phyloP scores from a whole-genome alignment of 2,888 invertebrate species.

The Cataglyphis cursor region DNA sequence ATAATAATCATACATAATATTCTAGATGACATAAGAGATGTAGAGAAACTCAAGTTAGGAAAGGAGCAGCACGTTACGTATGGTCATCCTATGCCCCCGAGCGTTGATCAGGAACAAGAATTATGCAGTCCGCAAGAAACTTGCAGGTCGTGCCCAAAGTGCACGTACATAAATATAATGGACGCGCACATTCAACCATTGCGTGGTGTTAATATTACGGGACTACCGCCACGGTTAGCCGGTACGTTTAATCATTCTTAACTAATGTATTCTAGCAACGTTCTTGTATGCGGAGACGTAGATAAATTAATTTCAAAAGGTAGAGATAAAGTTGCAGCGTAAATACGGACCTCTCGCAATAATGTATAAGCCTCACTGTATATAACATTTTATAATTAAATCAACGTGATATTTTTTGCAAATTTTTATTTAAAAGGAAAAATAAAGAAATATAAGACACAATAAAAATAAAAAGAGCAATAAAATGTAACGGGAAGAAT shows the following conservation, averaged over 20 bases:
- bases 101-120: slow-evolving; percentile 88
- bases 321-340: background rate
- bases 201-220: slow-evolving; percentile 77
- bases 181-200: slow-evolving; percentile 79
- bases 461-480: background rate
- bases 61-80: slow-evolving; percentile 86
- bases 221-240: slow-evolving; percentile 79
- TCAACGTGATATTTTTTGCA: background rate
- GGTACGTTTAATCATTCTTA: slow-evolving; percentile 73
- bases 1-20: slow-evolving; percentile 12
- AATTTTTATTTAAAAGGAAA: background rate
- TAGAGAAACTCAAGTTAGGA: slow-evolving; percentile 74
- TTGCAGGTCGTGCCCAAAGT: slow-evolving; percentile 89
- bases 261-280: slow-evolving; percentile 35
- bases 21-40: slow-evolving; percentile 75
- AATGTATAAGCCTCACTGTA: background rate
- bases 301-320: slow-evolving; percentile 9
- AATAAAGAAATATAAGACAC: background rate
- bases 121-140: slow-evolving; percentile 89
- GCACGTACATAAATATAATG: slow-evolving; percentile 81
- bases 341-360: background rate
- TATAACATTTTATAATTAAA: background rate
- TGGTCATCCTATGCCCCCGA: slow-evolving; percentile 89
- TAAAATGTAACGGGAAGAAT: background rate
- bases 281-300: background rate